Base-by-base conservation (phyloP, 2,113 vertebrate species). In the Engraulis encrasicolus region DNA sequence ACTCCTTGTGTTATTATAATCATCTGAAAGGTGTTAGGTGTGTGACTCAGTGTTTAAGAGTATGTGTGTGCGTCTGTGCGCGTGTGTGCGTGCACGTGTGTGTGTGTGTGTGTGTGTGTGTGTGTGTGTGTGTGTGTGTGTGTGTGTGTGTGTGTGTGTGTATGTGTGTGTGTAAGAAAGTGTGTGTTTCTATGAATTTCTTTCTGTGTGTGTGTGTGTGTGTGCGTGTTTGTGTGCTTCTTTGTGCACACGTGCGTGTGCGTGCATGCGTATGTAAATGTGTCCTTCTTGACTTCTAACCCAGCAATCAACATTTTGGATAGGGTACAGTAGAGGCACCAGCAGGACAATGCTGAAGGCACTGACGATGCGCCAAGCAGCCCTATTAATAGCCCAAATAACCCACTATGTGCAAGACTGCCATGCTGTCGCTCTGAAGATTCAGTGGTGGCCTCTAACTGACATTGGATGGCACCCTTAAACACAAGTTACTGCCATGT, bases 271-370 rank as follows among this genome's bases (percentile, higher is more conserved):
- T 23, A n/a, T 61, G 54, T 61, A n/a, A 23, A 23, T 61, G 58
- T 61, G 58, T 61, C 58, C 58, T 61, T 61, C n/a, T 61, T 61
- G 58, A 61, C n/a, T 61, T 61, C 58, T 61, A 61, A 61, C 58
- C 23, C 58, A 61, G 58, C 58, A 61, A 61, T 61, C 58, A 61
- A 0, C 58, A 61, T 61, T 61, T 61, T 27, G 58, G 58, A 27
- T 61, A 23, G 58, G 58, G 5, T 19, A n/a, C n/a, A n/a, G n/a
- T n/a, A n/a, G n/a, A n/a, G 19, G 58, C 58, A 61, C 23, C 9
- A 61, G 23, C 6, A 34, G 9, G 27, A 31, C 61, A 31, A 34
- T 71, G 27, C 11, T 71, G 61, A 71, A 1, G 61, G 27, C 61
- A 71, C 61, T 31, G 61, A 71, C 61, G 34, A 71, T 14, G 14